Percentiles rank a stretch among this genome's conserved stretches.
Conservation (phyloP, 2,113 vertebrate genomes). For the Calonectris borealis region DNA sequence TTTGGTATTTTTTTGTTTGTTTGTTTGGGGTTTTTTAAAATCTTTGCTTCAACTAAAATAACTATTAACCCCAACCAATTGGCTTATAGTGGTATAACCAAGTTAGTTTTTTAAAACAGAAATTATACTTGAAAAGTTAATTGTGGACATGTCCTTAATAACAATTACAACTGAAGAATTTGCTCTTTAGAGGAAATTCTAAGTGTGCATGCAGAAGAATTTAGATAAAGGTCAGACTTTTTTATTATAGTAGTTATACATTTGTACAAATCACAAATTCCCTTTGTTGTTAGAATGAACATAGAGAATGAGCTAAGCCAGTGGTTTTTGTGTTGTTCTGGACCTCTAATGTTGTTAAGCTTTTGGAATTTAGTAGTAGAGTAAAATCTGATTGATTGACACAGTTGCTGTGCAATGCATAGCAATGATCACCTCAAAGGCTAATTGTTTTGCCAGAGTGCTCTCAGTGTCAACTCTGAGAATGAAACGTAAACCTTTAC, state of each 20-base stretch:
- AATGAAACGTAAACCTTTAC: background rate
- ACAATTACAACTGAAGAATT: background rate
- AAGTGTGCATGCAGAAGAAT: background rate
- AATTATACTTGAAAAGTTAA: conserved; percentile 13
- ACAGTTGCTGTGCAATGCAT: background rate
- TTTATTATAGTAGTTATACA: background rate
- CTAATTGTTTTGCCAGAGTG: background rate
- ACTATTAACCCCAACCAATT: background rate
- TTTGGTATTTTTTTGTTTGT: too few relatives aligned
- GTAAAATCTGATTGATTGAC: background rate
- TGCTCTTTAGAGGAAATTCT: background rate
- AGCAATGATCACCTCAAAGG: background rate
- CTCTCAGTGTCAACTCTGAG: background rate
- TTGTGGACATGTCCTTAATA: background rate
- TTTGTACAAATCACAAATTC: background rate
- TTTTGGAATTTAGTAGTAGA: background rate
- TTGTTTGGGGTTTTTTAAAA: background rate
- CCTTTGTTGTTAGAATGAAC: background rate
- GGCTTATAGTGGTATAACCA: background rate
- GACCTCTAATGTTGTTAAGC: background rate
- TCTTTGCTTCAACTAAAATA: background rate
- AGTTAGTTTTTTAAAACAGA: conserved; percentile 1
- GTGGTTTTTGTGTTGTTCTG: background rate
- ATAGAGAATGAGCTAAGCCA: background rate
- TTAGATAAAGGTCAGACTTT: conserved; percentile 30